Base-by-base conservation (phyloP, 2,888 invertebrate species). In the Oxystoma pomonae region DNA sequence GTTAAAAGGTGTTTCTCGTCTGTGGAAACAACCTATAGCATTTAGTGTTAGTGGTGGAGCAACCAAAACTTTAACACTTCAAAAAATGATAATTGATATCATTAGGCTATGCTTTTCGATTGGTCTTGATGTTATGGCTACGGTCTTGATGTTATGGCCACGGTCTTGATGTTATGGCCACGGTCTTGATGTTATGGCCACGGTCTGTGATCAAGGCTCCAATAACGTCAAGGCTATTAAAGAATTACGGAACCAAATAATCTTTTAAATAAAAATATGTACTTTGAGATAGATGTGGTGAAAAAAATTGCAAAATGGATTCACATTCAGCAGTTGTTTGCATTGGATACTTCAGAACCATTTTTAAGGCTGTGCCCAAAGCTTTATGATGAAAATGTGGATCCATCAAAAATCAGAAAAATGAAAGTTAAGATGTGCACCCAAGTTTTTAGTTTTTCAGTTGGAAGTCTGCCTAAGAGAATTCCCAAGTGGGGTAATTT, bases 141-240 rank as follows among this genome's bases (percentile, higher is more conserved):
- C 72, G 5, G 66, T 74, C 50, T n/a, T n/a, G n/a, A n/a, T n/a
- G n/a, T n/a, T 73, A 67, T 66, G 74, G 74, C 61, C 73, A 74
- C 61, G 74, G 72, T n/a, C 57, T 69, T 1, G 68, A 68, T 16
- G 75, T 74, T 66, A 56, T 53, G 57, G n/a, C n/a, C n/a, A n/a
- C n/a, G n/a, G n/a, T n/a, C n/a, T n/a, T n/a, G n/a, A n/a, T n/a
- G n/a, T n/a, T n/a, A n/a, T n/a, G n/a, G n/a, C n/a, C n/a, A n/a
- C n/a, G n/a, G n/a, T n/a, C n/a, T n/a, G n/a, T n/a, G n/a, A n/a
- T n/a, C n/a, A n/a, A n/a, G n/a, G n/a, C n/a, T n/a, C n/a, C n/a
- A n/a, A n/a, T n/a, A n/a, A n/a, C n/a, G n/a, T n/a, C n/a, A n/a
- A n/a, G n/a, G n/a, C n/a, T n/a, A n/a, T n/a, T n/a, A n/a, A n/a